Evolutionary conservation across 2,797 vertebrate genomes (phyloP).

Genomic region (Tokudaia muenninki): DNA sequence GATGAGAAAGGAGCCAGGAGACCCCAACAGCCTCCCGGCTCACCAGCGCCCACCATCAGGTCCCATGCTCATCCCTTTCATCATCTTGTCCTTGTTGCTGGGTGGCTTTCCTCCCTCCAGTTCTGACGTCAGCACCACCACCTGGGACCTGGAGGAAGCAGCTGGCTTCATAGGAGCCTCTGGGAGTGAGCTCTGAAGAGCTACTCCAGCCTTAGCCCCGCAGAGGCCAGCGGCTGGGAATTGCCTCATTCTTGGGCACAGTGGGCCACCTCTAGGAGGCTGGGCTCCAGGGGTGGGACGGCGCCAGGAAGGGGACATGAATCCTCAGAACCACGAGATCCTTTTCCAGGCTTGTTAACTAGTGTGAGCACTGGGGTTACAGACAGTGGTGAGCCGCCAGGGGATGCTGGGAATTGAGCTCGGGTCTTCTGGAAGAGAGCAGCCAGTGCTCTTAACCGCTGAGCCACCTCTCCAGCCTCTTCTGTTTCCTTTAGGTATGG

Average conservation of each 20-base stretch:
- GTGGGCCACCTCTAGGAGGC: background rate
- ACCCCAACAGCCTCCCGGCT: background rate
- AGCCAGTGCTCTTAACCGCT: background rate
- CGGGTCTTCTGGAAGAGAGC: background rate
- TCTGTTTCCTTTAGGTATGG: background rate
- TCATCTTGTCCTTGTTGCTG: accelerated
- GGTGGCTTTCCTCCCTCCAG: background rate
- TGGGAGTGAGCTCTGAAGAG: conserved; percentile 18
- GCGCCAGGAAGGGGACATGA: background rate
- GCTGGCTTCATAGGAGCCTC: background rate
- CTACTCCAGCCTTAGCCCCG: background rate
- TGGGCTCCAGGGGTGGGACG: background rate
- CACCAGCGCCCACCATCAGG: too few species aligned
- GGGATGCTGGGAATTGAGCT: background rate
- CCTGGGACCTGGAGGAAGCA: background rate
- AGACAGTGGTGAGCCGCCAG: background rate
- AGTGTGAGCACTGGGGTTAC: background rate
- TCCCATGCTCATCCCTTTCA: background rate
- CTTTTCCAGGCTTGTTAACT: background rate
- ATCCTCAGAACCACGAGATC: background rate
- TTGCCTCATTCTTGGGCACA: background rate
- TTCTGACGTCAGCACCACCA: background rate
- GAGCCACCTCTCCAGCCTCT: background rate
- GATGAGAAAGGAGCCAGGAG: background rate
- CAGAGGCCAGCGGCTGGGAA: background rate